phyloP scores from a whole-genome alignment of 2,888 invertebrate genomes.

The Parascotia fuliginaria region DNA sequence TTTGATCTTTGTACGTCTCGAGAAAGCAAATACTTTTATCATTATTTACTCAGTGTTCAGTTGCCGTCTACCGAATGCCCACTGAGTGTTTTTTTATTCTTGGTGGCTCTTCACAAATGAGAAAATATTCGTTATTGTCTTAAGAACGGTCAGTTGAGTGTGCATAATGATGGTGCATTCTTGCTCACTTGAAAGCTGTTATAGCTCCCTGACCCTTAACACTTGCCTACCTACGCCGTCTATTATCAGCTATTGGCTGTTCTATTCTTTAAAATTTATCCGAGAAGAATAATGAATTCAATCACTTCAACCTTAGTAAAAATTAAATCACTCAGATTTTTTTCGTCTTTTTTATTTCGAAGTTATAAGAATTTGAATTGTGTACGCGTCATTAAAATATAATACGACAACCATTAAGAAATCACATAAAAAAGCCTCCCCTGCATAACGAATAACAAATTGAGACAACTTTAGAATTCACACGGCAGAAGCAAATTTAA shows the following conservation, averaged over 20 bases:
- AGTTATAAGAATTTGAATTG: constrained; percentile 33
- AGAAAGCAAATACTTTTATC: constrained; percentile 82
- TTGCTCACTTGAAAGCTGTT: constrained; percentile 20
- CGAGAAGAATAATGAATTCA: no score
- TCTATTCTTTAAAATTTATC: no score
- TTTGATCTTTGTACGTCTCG: constrained; percentile 77
- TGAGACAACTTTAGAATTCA: constrained; percentile 79
- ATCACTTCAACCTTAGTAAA: not conserved
- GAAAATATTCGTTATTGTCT: constrained; percentile 64
- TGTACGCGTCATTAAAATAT: constrained; percentile 64
- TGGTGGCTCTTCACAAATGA: constrained; percentile 56
- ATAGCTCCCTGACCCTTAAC: constrained; percentile 19
- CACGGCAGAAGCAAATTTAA: constrained; percentile 83
- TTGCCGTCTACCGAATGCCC: constrained; percentile 71
- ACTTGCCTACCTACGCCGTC: not conserved
- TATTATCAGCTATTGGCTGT: no score
- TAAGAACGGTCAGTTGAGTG: constrained; percentile 39
- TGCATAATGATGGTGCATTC: constrained; percentile 39
- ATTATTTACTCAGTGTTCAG: constrained; percentile 78
- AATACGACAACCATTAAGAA: constrained; percentile 58
- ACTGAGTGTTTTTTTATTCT: constrained; percentile 65
- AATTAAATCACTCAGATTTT: not conserved
- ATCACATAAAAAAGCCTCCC: constrained; percentile 50
- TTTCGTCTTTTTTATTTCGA: constrained; percentile 10
- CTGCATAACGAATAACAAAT: constrained; percentile 78